These are phyloP conservation scores for Ataeniobius toweri DNA, from an alignment of 2,797 vertebrate species.

Conservation along the genomic window DNA sequence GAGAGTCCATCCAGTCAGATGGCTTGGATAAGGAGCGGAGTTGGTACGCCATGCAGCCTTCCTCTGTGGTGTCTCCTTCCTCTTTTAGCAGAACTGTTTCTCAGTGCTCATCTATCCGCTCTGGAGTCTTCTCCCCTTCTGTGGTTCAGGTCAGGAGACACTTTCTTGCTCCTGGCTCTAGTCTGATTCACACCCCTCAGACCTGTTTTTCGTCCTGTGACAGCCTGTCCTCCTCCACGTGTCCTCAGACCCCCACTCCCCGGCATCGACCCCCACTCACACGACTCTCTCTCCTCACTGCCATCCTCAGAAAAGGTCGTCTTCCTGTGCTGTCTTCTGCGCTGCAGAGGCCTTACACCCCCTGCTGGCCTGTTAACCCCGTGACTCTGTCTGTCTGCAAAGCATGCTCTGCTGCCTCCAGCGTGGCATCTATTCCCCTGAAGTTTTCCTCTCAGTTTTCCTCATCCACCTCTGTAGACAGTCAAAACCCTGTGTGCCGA, in stretches of 20 bases:
- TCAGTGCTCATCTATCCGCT: conserved; percentile 75
- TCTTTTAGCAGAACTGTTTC: conserved; percentile 70
- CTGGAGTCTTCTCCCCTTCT: conserved; percentile 79
- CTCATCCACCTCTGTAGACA: conserved; percentile 56
- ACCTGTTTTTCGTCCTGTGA: conserved; percentile 81
- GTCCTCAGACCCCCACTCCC: conserved; percentile 68
- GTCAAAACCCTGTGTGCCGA: conserved; percentile 38
- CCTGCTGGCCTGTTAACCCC: conserved; percentile 79
- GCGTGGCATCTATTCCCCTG: conserved; percentile 75
- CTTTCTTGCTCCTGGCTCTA: conserved; percentile 86
- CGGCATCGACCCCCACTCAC: conserved; percentile 82
- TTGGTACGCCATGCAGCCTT: conserved; percentile 58
- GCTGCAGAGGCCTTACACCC: conserved; percentile 79
- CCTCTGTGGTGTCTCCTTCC: conserved; percentile 57
- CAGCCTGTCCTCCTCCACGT: conserved; percentile 72
- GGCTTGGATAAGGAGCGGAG: conserved; percentile 67
- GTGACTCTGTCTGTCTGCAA: conserved; percentile 77
- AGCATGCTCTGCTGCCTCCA: conserved; percentile 80
- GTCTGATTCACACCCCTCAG: conserved; percentile 80
- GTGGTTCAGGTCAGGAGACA: conserved; percentile 83
- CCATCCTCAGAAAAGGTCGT: conserved; percentile 90
- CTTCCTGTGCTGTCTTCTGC: conserved; percentile 77
- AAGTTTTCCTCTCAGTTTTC: conserved; percentile 60
- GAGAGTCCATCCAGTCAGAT: conserved; percentile 79
- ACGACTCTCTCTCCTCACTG: conserved; percentile 91